These are phyloP conservation scores for Megastigmus dorsalis DNA, from an alignment of 2,888 invertebrate genomes.

Conservation along the genomic window DNA sequence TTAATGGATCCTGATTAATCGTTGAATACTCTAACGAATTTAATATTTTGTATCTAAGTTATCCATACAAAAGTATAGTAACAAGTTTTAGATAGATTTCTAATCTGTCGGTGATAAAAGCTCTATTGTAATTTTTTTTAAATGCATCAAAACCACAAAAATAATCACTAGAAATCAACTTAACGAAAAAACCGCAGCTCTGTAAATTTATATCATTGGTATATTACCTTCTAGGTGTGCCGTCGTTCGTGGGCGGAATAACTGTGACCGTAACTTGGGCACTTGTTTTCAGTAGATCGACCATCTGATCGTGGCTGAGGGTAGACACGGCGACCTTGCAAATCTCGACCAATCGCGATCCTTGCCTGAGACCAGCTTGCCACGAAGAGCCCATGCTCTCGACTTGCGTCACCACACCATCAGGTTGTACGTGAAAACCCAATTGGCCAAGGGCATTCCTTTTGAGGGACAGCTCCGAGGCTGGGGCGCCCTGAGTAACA, in stretches of 20 bases:
- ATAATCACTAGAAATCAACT: too few species aligned
- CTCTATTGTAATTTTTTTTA: too few species aligned
- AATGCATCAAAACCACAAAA: too few species aligned
- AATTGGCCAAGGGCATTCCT: conserved; percentile 89
- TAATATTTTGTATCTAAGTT: too few species aligned
- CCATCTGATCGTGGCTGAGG: conserved; percentile 93
- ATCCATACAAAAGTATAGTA: too few species aligned
- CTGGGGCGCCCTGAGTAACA: conserved; percentile 86
- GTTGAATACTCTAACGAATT: too few species aligned
- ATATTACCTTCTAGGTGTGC: conserved; percentile 80
- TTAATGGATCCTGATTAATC: too few species aligned
- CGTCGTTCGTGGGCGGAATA: conserved; percentile 84
- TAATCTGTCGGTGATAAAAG: too few species aligned
- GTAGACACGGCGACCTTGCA: conserved; percentile 93
- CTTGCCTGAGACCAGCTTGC: conserved; percentile 91
- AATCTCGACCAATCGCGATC: conserved; percentile 92
- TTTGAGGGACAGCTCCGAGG: conserved; percentile 87
- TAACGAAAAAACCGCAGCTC: too few species aligned
- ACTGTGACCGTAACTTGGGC: conserved; percentile 89
- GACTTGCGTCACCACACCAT: conserved; percentile 96
- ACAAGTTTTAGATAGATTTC: too few species aligned
- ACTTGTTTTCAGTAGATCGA: conserved; percentile 92
- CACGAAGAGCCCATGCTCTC: conserved; percentile 84
- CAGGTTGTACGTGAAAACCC: conserved; percentile 93
- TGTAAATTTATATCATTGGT: too few species aligned